Evolutionary conservation across 2,797 vertebrate species (phyloP), one percentile per base, ranked within the genome.

Genomic region (Rhinogobio ventralis): DNA sequence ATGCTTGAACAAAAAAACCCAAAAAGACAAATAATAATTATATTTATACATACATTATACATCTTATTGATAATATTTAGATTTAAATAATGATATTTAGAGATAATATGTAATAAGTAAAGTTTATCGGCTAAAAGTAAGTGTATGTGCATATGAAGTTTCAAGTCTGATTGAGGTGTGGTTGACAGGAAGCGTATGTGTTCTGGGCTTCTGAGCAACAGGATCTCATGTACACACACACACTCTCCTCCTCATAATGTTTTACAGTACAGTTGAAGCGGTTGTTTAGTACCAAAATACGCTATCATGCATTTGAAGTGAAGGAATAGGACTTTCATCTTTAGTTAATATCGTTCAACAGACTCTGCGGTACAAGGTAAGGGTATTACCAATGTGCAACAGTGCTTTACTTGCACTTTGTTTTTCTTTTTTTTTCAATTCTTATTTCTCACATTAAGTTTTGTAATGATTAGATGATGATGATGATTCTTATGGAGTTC

Each of bases 131-230:
- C 20, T 57, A n/a, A 76, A 57, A 15, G 30, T 75, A n/a, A 75
- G 36, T 1, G 17, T 53, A 64, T 10, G 69, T 76, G 71, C 46
- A 73, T 69, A 64, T 76, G 67, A 49, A 62, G 74, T 77, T 80
- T 76, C 60, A 68, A 85, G 8, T 19, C 45, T 78, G 80, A 81
- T 73, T 86, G 79, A 67, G 67, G 80, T 86, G 84, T 85, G 79
- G 79, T 87, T 81, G 85, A 68, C 83, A 87, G 87, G 81, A 87
- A 87, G 81, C 77, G 60, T 84, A 78, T 75, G 49, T 49, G 57
- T 77, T 67, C 42, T 83, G 57, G 79, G 36, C 60, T 86, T 81
- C 80, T 71, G 49, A 64, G 73, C 66, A 76, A 81, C 42, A 33
- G n/a, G 68, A 74, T 72, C 57, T 87, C 85, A 76, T 87, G 64